phyloP scores from a whole-genome alignment of 2,888 invertebrate species.

The Lissonota sp. region DNA sequence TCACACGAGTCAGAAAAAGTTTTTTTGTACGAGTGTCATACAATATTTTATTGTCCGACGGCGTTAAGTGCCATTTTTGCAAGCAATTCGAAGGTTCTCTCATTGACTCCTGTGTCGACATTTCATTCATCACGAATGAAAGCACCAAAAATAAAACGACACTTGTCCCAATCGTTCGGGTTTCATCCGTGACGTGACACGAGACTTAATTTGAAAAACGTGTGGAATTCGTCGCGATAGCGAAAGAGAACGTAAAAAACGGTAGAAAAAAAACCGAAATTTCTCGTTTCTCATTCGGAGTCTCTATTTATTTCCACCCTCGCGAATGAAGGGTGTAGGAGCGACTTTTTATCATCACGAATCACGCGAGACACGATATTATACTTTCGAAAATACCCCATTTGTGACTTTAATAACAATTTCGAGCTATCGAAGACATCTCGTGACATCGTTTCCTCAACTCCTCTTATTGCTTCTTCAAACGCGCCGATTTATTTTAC shows the following conservation, averaged over 20 bases:
- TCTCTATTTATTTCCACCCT: conserved; percentile 37
- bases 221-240: conserved; percentile 21
- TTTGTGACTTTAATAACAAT: conserved; percentile 22
- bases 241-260: neutral
- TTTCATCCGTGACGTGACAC: conserved; percentile 29
- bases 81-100: neutral
- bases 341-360: conserved; percentile 11
- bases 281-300: neutral
- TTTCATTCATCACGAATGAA: neutral
- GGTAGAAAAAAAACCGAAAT: conserved; percentile 1
- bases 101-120: neutral
- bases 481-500: neutral
- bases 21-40: too few species aligned
- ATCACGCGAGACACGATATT: conserved; percentile 45
- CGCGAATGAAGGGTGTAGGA: neutral
- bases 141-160: neutral
- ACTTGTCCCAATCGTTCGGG: neutral
- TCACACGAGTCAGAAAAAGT: too few species aligned
- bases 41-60: too few species aligned
- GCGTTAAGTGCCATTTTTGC: too few species aligned
- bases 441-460: conserved; percentile 19
- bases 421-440: neutral
- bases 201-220: conserved; percentile 38
- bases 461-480: neutral
- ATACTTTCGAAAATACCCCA: neutral